phyloP scores from a whole-genome alignment of 2,113 vertebrate genomes.

The Burhinus oedicnemus region DNA sequence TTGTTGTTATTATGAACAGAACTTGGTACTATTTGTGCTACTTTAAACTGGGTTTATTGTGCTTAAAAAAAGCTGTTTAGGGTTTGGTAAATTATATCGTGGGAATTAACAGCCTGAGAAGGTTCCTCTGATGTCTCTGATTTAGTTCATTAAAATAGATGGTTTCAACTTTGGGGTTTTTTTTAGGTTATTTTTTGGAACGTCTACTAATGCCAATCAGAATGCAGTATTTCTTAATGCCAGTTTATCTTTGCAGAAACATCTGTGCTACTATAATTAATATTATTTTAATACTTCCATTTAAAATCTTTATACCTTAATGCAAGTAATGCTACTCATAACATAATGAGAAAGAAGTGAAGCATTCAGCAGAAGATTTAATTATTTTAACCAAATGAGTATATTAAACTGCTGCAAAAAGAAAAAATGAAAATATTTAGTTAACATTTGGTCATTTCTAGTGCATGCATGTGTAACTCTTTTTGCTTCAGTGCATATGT shows the following conservation, averaged over 20 bases:
- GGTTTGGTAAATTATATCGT: not conserved
- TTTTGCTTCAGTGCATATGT: not conserved
- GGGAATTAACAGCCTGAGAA: not conserved
- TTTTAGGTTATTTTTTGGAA: constrained; percentile 6
- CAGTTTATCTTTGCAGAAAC: constrained; percentile 42
- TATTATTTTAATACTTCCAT: constrained; percentile 33
- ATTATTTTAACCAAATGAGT: constrained; percentile 8
- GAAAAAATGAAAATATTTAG: not conserved
- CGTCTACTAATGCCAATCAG: not conserved
- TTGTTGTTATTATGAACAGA: not conserved
- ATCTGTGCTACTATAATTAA: constrained; percentile 47
- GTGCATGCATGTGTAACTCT: not conserved
- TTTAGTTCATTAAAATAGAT: not conserved
- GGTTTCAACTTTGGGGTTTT: not conserved
- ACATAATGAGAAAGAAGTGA: constrained; percentile 32
- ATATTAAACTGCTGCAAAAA: constrained; percentile 4
- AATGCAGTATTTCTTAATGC: not conserved
- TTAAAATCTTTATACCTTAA: not conserved
- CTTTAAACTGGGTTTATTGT: not conserved
- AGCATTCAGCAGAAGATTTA: constrained; percentile 5
- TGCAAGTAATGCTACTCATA: not conserved
- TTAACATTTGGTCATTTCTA: not conserved
- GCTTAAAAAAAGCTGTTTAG: not conserved
- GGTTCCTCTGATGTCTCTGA: not conserved
- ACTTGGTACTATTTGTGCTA: not conserved